A percentile compares a stretch with the other conserved stretches of the same genome.
These are phyloP conservation scores for Danionella cerebrum DNA, from an alignment of 2,113 vertebrate genomes.

Conservation along the genomic window DNA sequence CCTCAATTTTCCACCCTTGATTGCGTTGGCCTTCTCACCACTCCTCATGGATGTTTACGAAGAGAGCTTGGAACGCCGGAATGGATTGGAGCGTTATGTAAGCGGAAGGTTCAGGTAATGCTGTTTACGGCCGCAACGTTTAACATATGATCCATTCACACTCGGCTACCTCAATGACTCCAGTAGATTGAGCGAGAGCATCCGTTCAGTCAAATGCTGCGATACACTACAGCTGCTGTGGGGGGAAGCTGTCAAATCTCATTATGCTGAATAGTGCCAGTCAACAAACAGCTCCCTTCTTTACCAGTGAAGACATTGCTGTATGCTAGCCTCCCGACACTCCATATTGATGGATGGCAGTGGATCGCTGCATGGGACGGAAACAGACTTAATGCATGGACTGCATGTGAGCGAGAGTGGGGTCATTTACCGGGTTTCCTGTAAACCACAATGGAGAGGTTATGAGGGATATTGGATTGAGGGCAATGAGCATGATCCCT, in stretches of 20 bases:
- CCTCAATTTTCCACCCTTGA: constrained; percentile 31
- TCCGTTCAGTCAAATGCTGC: neutral
- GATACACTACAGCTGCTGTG: constrained; percentile 17
- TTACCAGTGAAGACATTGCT: constrained; percentile 30
- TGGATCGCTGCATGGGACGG: constrained; percentile 7
- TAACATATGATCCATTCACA: constrained; percentile 8
- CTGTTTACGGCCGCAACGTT: neutral
- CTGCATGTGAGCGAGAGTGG: constrained; percentile 27
- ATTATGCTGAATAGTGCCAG: constrained; percentile 35
- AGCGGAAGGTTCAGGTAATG: constrained; percentile 1
- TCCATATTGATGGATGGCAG: constrained; percentile 28
- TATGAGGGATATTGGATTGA: constrained; percentile 22
- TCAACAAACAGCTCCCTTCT: constrained; percentile 34
- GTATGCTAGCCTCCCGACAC: constrained; percentile 25
- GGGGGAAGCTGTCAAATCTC: constrained; percentile 30
- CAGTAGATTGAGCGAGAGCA: neutral
- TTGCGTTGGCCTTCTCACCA: constrained; percentile 14
- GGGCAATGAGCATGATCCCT: constrained; percentile 5
- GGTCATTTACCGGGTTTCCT: constrained; percentile 32
- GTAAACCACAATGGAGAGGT: constrained; percentile 30
- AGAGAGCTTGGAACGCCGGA: neutral
- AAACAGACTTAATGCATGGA: constrained; percentile 35
- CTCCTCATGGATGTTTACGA: constrained; percentile 16
- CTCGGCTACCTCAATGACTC: neutral
- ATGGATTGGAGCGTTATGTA: neutral